Evolutionary conservation across 2,888 invertebrate species (phyloP).

Genomic region (Ophion slaviceki): DNA sequence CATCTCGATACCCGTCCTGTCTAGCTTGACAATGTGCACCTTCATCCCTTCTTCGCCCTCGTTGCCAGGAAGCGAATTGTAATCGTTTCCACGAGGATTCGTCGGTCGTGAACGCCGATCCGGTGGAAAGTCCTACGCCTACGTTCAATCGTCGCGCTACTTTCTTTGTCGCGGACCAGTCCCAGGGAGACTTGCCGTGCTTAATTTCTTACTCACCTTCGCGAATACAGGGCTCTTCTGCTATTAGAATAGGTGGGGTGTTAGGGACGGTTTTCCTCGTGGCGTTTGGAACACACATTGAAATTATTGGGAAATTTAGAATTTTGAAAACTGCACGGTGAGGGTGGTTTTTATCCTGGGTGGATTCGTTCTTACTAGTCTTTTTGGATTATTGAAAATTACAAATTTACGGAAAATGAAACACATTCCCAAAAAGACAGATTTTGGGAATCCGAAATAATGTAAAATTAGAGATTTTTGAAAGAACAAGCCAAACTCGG

Average conservation of each 20-base stretch:
- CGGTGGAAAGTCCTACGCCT: not conserved
- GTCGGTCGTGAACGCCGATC: not conserved
- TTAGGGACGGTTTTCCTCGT: not conserved
- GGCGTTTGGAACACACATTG: not conserved
- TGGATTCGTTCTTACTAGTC: no score
- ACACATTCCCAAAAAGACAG: no score
- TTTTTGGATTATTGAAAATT: no score
- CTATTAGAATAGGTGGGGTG: not conserved
- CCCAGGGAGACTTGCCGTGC: not conserved
- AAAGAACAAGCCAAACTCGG: no score
- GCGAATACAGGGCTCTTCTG: not conserved
- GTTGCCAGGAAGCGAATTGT: conserved; percentile 13
- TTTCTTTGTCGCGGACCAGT: not conserved
- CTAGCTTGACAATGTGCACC: not conserved
- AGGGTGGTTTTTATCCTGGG: no score
- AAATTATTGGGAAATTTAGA: not conserved
- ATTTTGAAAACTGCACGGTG: no score
- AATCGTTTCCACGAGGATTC: not conserved
- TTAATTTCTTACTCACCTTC: not conserved
- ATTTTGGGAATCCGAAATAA: no score
- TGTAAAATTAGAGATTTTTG: no score
- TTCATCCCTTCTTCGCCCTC: not conserved
- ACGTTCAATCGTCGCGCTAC: not conserved
- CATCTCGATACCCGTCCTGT: not conserved
- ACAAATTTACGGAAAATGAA: no score